Percentiles rank a stretch among this genome's conserved stretches.
Conservation (phyloP, 2,888 invertebrate species). For the Physocephala rufipes region DNA sequence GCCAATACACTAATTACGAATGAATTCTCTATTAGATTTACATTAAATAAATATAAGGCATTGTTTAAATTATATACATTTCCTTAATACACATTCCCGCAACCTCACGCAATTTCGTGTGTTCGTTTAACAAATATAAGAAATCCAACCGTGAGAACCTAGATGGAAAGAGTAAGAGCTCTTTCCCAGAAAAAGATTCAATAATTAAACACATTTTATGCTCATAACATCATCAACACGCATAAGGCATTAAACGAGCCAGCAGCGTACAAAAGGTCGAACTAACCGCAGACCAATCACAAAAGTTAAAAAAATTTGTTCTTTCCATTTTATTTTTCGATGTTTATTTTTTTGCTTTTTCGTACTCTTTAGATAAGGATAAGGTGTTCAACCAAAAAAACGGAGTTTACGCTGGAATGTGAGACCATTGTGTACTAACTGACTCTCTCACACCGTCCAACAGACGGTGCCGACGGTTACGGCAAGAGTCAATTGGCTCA, state of each 20-base stretch:
- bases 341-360: slow-evolving; percentile 9
- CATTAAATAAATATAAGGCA: background rate
- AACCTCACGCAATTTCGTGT: slow-evolving; percentile 6
- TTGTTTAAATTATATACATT: too few relatives aligned
- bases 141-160: slow-evolving; percentile 33
- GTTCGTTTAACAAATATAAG: slow-evolving; percentile 15
- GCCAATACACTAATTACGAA: too few relatives aligned
- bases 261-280: slow-evolving; percentile 24
- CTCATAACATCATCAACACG: slow-evolving; percentile 37
- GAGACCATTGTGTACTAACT: slow-evolving; percentile 20
- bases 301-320: too few relatives aligned
- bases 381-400: slow-evolving; percentile 31
- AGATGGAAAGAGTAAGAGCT: slow-evolving; percentile 31
- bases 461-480: slow-evolving; percentile 8
- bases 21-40: background rate
- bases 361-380: slow-evolving; percentile 25
- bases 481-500: slow-evolving; percentile 9
- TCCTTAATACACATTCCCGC: background rate
- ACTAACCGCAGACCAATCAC: slow-evolving; percentile 24
- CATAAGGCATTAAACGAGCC: slow-evolving; percentile 21
- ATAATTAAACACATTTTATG: slow-evolving; percentile 47
- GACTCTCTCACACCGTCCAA: slow-evolving; percentile 15
- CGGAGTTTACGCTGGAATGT: slow-evolving; percentile 27
- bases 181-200: slow-evolving; percentile 46
- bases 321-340: too few relatives aligned